phyloP scores from a whole-genome alignment of 1,140 invertebrate genomes.

The Fragariocoptes setiger region DNA sequence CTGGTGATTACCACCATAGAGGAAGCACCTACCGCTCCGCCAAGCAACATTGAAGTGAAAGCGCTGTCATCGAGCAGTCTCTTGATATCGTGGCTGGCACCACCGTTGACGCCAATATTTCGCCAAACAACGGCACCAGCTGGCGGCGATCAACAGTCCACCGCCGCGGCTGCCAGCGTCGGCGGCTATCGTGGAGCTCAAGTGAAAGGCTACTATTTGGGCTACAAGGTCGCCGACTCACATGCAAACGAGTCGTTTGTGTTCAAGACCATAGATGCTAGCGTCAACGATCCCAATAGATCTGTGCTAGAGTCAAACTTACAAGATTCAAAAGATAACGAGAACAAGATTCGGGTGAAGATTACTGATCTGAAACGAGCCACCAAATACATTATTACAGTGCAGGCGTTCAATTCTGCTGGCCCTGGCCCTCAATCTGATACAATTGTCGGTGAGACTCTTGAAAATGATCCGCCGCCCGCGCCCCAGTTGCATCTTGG shows the following conservation, averaged over 20 bases:
- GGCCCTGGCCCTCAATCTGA: slow-evolving; percentile 18
- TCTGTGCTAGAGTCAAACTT: not conserved
- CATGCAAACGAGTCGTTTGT: slow-evolving; percentile 16
- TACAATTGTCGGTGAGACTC: slow-evolving; percentile 15
- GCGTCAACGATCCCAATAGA: no score
- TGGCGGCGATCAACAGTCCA: not conserved
- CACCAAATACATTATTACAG: slow-evolving; percentile 20
- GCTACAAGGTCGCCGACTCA: slow-evolving; percentile 16
- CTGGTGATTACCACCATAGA: not conserved
- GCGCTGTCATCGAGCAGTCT: slow-evolving; percentile 10
- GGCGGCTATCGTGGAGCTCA: not conserved
- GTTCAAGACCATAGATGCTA: slow-evolving; percentile 15
- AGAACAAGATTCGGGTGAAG: slow-evolving; percentile 5
- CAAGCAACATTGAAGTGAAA: slow-evolving; percentile 8
- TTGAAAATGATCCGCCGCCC: slow-evolving; percentile 12
- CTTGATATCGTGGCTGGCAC: slow-evolving; percentile 22
- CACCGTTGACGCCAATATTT: slow-evolving; percentile 15
- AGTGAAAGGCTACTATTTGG: slow-evolving; percentile 18
- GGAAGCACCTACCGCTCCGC: slow-evolving; percentile 10
- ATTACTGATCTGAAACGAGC: slow-evolving; percentile 11
- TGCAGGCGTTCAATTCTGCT: slow-evolving; percentile 20
- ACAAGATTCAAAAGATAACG: no score
- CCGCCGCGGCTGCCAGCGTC: no score
- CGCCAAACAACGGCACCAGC: not conserved
- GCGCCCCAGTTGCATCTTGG: slow-evolving; percentile 5